Percentiles rank a stretch among this genome's conserved stretches.
Evolutionary conservation across 2,888 invertebrate species (phyloP).

Genomic region (Pachliopta kotzebuea): DNA sequence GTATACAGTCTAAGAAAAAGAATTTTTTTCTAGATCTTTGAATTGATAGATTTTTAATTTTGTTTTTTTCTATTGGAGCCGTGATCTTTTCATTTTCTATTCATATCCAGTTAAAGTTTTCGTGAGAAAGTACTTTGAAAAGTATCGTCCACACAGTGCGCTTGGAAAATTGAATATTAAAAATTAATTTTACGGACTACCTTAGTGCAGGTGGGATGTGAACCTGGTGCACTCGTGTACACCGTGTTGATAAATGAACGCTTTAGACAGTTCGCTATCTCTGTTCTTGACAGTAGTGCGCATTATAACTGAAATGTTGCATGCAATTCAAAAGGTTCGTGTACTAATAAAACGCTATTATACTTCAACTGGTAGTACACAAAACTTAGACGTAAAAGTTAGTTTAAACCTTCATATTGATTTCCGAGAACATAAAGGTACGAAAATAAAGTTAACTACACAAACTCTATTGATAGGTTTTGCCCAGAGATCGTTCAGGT

Average conservation of each 20-base stretch:
- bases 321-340: neutral
- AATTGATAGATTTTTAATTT: too few relatives aligned
- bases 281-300: constrained; percentile 3
- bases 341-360: neutral
- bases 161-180: constrained; percentile 17
- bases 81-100: too few relatives aligned
- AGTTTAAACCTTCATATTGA: neutral
- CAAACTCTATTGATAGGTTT: too few relatives aligned
- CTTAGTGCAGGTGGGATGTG: constrained; percentile 9
- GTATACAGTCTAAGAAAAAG: too few relatives aligned
- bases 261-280: constrained; percentile 15
- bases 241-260: constrained; percentile 13
- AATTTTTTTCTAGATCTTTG: too few relatives aligned
- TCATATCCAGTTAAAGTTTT: too few relatives aligned
- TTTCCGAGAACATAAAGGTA: too few relatives aligned
- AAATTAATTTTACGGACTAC: constrained; percentile 10
- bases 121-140: too few relatives aligned
- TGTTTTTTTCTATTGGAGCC: too few relatives aligned
- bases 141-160: neutral
- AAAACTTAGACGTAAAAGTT: neutral
- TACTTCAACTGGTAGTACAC: neutral
- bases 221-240: neutral
- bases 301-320: constrained; percentile 5
- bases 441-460: too few relatives aligned
- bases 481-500: too few relatives aligned